These are phyloP conservation scores for Drosophila hamatofila DNA, from an alignment of 2,888 invertebrate genomes.

Conservation along the genomic window DNA sequence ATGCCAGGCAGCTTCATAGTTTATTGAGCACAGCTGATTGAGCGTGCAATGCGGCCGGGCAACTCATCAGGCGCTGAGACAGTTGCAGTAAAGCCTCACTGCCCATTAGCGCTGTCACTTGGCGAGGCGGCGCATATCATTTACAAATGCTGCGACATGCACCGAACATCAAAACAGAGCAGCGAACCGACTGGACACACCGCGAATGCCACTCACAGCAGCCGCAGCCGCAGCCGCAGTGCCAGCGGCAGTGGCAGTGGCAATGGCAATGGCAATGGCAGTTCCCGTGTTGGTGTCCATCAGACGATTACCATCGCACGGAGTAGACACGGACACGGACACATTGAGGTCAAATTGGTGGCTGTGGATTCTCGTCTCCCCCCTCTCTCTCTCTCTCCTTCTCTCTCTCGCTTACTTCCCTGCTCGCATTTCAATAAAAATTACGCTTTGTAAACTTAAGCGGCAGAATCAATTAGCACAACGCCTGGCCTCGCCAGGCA, in stretches of 20 bases:
- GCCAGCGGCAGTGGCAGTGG: too few species aligned
- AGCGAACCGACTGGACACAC: slow-evolving; percentile 28
- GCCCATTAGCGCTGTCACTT: slow-evolving; percentile 72
- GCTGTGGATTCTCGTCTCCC: not conserved
- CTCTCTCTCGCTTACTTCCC: not conserved
- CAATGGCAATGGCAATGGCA: not conserved
- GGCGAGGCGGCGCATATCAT: slow-evolving; percentile 60
- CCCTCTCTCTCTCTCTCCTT: not conserved
- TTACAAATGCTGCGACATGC: slow-evolving; percentile 68
- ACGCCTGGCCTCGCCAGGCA: slow-evolving; percentile 36
- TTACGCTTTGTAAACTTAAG: slow-evolving; percentile 64
- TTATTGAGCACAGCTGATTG: slow-evolving; percentile 69
- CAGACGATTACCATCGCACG: slow-evolving; percentile 50
- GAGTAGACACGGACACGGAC: slow-evolving; percentile 14
- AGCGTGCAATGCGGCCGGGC: slow-evolving; percentile 50
- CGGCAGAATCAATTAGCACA: slow-evolving; percentile 74
- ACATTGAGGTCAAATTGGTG: slow-evolving; percentile 43
- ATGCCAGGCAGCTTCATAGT: slow-evolving; percentile 69
- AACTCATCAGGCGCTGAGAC: slow-evolving; percentile 32
- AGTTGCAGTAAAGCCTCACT: slow-evolving; percentile 25
- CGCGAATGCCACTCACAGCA: slow-evolving; percentile 22
- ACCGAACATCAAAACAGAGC: slow-evolving; percentile 54
- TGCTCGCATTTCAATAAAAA: slow-evolving; percentile 60
- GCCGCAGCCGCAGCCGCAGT: too few species aligned
- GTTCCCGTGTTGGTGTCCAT: slow-evolving; percentile 27